These are phyloP conservation scores for Nannobrachium achirus DNA, from an alignment of 2,113 vertebrate species.

Conservation along the genomic window DNA sequence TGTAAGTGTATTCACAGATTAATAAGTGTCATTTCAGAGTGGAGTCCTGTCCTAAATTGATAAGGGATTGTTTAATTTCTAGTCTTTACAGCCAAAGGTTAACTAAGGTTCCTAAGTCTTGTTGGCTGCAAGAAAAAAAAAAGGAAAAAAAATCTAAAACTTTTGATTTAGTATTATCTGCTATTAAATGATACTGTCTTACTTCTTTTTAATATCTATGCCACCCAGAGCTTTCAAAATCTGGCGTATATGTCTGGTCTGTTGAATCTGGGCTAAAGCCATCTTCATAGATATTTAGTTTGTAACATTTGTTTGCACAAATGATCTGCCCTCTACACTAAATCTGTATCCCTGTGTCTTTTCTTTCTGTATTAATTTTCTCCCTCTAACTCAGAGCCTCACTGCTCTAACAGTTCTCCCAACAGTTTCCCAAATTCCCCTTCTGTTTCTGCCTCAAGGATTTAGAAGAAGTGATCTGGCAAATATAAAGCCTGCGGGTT, in stretches of 20 bases:
- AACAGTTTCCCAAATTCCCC: neutral
- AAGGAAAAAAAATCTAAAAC: neutral
- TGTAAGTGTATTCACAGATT: neutral
- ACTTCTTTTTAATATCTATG: too few species aligned
- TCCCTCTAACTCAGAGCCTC: neutral
- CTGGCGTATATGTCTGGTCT: too few species aligned
- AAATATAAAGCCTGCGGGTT: slow-evolving; percentile 18
- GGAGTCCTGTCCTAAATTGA: slow-evolving; percentile 2
- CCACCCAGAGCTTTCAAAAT: too few species aligned
- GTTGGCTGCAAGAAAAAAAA: neutral
- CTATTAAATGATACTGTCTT: neutral
- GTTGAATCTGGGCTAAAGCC: too few species aligned
- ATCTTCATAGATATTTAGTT: too few species aligned
- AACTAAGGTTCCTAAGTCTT: slow-evolving; percentile 39
- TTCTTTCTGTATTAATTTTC: too few species aligned
- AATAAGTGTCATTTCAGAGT: neutral
- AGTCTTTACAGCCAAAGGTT: neutral
- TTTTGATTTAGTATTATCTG: neutral
- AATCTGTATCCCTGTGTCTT: too few species aligned
- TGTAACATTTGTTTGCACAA: too few species aligned
- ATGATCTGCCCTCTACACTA: too few species aligned
- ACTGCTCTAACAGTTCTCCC: neutral
- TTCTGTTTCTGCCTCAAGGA: neutral
- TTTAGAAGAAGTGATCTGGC: neutral
- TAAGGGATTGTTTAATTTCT: neutral